A percentile compares a stretch with the other conserved stretches of the same genome.
phyloP scores from a whole-genome alignment of 2,797 vertebrate genomes.

The Paramormyrops hopkinsi region DNA sequence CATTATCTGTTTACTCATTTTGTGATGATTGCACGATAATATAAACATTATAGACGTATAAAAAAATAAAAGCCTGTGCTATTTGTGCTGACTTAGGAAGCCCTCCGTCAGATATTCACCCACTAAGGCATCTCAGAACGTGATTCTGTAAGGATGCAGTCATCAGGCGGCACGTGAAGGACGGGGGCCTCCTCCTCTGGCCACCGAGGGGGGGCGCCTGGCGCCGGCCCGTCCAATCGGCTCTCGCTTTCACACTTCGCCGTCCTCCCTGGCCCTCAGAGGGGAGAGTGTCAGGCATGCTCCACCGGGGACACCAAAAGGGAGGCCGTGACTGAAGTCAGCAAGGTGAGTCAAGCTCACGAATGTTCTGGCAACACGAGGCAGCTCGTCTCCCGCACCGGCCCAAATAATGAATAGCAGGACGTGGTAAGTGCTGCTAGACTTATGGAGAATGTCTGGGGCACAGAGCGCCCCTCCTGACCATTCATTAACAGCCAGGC shows the following conservation, averaged over 20 bases:
- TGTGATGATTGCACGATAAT: neutral
- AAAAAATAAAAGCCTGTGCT: neutral
- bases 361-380: constrained; percentile 15
- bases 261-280: constrained; percentile 22
- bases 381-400: constrained; percentile 4
- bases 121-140: neutral
- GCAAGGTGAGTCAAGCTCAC: neutral
- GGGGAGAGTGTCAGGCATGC: neutral
- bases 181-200: constrained; percentile 36
- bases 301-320: neutral
- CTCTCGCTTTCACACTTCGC: constrained; percentile 29
- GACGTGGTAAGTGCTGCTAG: constrained; percentile 33
- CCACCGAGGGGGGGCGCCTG: constrained; percentile 28
- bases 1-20: neutral
- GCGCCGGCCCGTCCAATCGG: constrained; percentile 46
- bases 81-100: neutral
- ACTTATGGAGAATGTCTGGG: constrained; percentile 22
- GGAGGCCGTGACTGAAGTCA: too few relatives aligned
- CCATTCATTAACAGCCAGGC: constrained; percentile 44
- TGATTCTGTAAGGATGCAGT: constrained; percentile 29
- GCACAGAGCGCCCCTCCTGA: constrained; percentile 23
- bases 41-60: neutral
- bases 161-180: constrained; percentile 43
- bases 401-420: constrained; percentile 38
- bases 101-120: neutral